These are phyloP conservation scores for Emydura subglobosa DNA, from an alignment of 2,113 vertebrate genomes.

Conservation along the genomic window DNA sequence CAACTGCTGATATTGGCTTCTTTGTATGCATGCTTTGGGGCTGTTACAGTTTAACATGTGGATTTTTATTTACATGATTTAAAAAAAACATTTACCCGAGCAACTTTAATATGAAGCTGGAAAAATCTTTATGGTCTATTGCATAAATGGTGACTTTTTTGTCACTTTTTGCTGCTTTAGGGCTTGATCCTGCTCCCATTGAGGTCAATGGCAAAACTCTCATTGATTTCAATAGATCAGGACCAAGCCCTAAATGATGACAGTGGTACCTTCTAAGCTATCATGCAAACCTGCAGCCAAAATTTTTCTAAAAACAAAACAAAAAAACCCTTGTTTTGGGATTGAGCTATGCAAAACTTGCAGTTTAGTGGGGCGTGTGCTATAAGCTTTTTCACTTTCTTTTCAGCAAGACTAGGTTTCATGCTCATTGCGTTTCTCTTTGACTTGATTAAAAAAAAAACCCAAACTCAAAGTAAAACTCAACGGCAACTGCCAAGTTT, in stretches of 20 bases:
- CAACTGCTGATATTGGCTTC: not conserved
- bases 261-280: not conserved
- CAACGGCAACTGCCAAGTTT: not conserved
- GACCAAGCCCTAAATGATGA: not conserved
- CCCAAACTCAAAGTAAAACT: not conserved
- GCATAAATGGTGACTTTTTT: not conserved
- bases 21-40: not conserved
- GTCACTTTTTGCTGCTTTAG: not conserved
- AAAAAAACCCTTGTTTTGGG: not conserved
- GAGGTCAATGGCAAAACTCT: not conserved
- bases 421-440: not conserved
- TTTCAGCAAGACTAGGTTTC: not conserved
- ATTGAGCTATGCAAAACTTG: not conserved
- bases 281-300: constrained; percentile 19
- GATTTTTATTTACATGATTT: not conserved
- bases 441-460: not conserved
- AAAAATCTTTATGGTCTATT: not conserved
- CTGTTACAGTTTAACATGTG: not conserved
- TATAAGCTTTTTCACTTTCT: not conserved
- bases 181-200: not conserved
- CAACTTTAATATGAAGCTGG: not conserved
- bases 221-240: not conserved
- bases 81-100: not conserved
- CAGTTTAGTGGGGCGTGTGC: not conserved
- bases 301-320: not conserved